These are phyloP conservation scores for Limonius californicus DNA, from an alignment of 1,140 invertebrate genomes.

Conservation along the genomic window DNA sequence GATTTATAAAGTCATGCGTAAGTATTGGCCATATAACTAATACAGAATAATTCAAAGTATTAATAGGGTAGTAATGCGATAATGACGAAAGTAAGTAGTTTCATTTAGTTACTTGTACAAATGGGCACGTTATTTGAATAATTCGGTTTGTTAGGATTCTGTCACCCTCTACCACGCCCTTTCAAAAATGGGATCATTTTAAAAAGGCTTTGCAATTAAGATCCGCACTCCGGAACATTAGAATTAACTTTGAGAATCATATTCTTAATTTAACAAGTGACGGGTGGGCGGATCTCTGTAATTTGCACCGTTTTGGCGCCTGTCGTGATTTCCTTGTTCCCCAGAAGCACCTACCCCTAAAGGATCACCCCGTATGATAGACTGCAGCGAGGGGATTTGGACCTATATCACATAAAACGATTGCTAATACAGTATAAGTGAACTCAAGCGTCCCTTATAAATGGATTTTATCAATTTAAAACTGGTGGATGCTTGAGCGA, in stretches of 20 bases:
- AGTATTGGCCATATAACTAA: too few relatives aligned
- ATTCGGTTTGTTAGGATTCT: background rate
- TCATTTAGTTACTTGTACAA: too few relatives aligned
- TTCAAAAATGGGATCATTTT: constrained; percentile 1
- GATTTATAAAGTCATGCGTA: too few relatives aligned
- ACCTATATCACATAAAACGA: constrained; percentile 44
- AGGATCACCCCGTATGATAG: constrained; percentile 33
- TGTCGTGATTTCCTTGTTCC: constrained; percentile 35
- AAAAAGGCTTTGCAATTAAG: constrained; percentile 14
- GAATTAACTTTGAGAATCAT: constrained; percentile 33
- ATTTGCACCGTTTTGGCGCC: constrained; percentile 40
- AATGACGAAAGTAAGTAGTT: too few relatives aligned
- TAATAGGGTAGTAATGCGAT: too few relatives aligned
- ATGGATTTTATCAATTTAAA: constrained; percentile 49
- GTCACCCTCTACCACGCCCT: background rate
- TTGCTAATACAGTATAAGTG: constrained; percentile 47
- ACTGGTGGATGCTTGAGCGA: constrained; percentile 18
- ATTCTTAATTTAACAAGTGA: constrained; percentile 45
- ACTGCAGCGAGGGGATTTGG: constrained; percentile 35
- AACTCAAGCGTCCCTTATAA: constrained; percentile 47
- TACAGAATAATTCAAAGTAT: too few relatives aligned
- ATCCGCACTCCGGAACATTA: background rate
- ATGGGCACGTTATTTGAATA: too few relatives aligned
- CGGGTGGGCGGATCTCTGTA: constrained; percentile 31
- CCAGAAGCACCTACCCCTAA: constrained; percentile 1